These are phyloP conservation scores for Morpho helenor DNA, from an alignment of 2,888 invertebrate genomes.

Conservation along the genomic window DNA sequence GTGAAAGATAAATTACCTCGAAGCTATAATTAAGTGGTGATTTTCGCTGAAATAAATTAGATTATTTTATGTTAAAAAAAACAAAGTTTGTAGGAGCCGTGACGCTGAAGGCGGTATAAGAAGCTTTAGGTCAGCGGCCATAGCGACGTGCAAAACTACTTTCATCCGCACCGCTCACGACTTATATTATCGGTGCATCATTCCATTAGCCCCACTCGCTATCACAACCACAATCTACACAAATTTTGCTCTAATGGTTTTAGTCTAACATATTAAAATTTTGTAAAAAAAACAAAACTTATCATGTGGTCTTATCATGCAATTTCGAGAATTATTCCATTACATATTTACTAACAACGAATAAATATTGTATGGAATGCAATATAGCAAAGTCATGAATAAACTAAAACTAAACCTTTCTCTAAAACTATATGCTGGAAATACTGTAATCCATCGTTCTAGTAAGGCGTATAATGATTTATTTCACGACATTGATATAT, in stretches of 20 bases:
- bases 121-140: constrained; percentile 30
- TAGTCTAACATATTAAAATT: constrained; percentile 11
- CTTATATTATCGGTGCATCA: constrained; percentile 34
- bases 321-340: too few species aligned
- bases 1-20: constrained; percentile 10
- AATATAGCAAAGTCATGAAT: too few species aligned
- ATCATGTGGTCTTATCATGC: too few species aligned
- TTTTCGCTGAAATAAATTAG: constrained; percentile 10
- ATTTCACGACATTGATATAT: too few species aligned
- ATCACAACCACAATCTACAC: constrained; percentile 28
- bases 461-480: too few species aligned
- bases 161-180: constrained; percentile 36
- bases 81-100: constrained; percentile 12
- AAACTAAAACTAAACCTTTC: too few species aligned
- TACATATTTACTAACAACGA: too few species aligned
- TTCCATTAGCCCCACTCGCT: constrained; percentile 31
- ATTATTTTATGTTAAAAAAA: constrained; percentile 11
- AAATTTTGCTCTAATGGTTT: constrained; percentile 22
- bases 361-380: too few species aligned
- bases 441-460: too few species aligned
- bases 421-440: too few species aligned
- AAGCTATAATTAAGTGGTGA: constrained; percentile 12
- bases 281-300: too few species aligned
- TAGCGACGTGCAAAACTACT: constrained; percentile 33
- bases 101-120: constrained; percentile 25